Evolutionary conservation across 2,113 vertebrate species (phyloP), one percentile per base, ranked within the genome.

Genomic region (Pungitius pungitius): DNA sequence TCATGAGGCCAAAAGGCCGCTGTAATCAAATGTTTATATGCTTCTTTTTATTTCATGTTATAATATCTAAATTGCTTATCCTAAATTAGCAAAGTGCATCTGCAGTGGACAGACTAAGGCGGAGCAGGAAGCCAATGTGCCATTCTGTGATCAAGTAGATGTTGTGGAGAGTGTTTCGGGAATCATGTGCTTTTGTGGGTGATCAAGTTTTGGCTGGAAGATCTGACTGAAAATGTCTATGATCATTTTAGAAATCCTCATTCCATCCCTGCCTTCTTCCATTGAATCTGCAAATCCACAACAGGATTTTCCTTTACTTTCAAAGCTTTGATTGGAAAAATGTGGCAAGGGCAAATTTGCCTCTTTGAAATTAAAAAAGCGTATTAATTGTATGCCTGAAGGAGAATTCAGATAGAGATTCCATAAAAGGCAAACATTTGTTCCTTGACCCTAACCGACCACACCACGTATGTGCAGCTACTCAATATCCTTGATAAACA

Each of bases 321-420:
- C 47, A 64, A 63, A 65, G 56, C 56, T 75, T 81, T 84, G 72
- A 85, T 78, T 76, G 35, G 51, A 81, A 83, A 81, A 61, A 80
- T 79, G 57, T 64, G 51, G 66, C 59, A 82, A 60, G 81, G 76
- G 61, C 59, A 81, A 80, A 82, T 83, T 77, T 69, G 43, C 67
- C 49, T 49, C 89, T 90, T 87, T 87, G 82, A 90, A 85, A 76
- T 87, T 76, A 73, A 81, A 37, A n/a, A 66, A 68, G 76, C 82
- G 58, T 84, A 86, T 81, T 83, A 88, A 79, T 60, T 35, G 56
- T 24, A 69, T 37, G 85, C 78, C 82, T 75, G 69, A 77, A 71
- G 82, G 30, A 1, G 49, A 78, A 76, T 73, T 81, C 63, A 77
- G 68, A 82, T 68, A 65, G 69, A 49, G 80, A 30, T 18, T 56